Base-by-base conservation (phyloP, 2,888 invertebrate species). In the Clistopyga incitator region DNA sequence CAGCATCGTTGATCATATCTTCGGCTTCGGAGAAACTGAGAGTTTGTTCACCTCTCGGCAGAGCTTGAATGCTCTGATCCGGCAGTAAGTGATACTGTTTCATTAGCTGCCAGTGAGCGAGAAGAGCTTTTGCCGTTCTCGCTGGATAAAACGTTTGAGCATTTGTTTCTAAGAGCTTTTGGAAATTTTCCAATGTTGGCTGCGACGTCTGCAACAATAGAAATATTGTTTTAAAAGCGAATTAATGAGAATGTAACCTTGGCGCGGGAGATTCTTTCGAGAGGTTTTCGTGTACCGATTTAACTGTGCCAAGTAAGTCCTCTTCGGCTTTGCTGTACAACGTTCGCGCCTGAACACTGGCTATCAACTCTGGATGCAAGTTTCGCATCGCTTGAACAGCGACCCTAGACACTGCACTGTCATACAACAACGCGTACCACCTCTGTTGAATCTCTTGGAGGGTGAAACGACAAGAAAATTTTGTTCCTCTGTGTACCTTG, bases 371-470 rank as follows among this genome's bases (percentile, higher is more conserved):
- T 0, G 98, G 98, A 93, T 98, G 98, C 71, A 99, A 94, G 94
- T 98, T 98, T 52, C 97, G 95, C 97, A 99, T 98, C 0, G 98
- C 98, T 64, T 97, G 96, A 1, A 98, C 96, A 3, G 98, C 98
- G 52, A 98, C 96, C 85, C 98, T 95, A 3, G 98, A 98, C 67
- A 99, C 96, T 64, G 97, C 96, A n/a, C 98, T 97, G 93, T 99
- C 98, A 93, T 99, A 99, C 25, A 99, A 94, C 77, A 99, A 93
- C 0, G 98, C 97, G 93, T 98, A 98, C 99, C 99, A 99, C 70
- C 99, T 95, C 77, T 98, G 97, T 91, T 99, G 98, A 74, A 99
- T 95, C 92, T 99, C 99, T 90, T 97, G 97, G 29, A 98, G 94
- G 0, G 98, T 98, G 92, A 99, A 99, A 81, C 98, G 96, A 91